phyloP scores from a whole-genome alignment of 2,113 vertebrate species.

The Turnix velox region DNA sequence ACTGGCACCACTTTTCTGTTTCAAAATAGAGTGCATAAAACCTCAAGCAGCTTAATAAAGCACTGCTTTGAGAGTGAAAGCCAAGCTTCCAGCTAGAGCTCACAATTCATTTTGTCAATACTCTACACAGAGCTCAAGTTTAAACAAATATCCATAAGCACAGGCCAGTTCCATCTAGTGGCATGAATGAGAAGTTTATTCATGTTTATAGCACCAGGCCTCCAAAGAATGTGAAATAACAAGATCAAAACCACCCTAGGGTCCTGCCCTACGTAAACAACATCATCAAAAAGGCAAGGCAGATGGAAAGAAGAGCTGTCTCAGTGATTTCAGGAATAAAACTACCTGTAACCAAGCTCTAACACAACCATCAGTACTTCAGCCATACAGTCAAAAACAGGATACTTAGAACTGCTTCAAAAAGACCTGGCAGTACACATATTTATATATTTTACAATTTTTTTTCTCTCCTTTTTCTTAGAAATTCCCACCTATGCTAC shows the following conservation, averaged over 20 bases:
- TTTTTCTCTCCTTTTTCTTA: neutral
- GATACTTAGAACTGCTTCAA: neutral
- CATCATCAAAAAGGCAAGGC: neutral
- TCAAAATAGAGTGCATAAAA: neutral
- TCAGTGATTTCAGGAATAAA: neutral
- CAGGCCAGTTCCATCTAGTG: constrained; percentile 12
- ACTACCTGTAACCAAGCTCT: neutral
- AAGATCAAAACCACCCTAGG: constrained; percentile 35
- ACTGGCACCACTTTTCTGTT: neutral
- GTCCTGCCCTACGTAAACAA: constrained; percentile 45
- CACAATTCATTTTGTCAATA: constrained; percentile 22
- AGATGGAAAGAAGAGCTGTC: neutral
- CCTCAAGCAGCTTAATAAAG: neutral
- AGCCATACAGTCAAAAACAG: neutral
- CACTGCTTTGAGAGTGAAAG: constrained; percentile 15
- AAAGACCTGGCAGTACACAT: neutral
- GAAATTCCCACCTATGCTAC: neutral
- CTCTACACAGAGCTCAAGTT: neutral
- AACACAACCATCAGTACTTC: neutral
- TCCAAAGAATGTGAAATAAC: neutral
- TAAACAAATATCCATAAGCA: constrained; percentile 38
- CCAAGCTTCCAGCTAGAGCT: neutral
- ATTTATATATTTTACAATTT: neutral
- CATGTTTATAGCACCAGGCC: neutral
- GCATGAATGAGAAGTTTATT: constrained; percentile 23